Percentiles rank a stretch among this genome's conserved stretches.
These are phyloP conservation scores for Araneus ventricosus DNA, from an alignment of 1,140 invertebrate species.

Conservation along the genomic window DNA sequence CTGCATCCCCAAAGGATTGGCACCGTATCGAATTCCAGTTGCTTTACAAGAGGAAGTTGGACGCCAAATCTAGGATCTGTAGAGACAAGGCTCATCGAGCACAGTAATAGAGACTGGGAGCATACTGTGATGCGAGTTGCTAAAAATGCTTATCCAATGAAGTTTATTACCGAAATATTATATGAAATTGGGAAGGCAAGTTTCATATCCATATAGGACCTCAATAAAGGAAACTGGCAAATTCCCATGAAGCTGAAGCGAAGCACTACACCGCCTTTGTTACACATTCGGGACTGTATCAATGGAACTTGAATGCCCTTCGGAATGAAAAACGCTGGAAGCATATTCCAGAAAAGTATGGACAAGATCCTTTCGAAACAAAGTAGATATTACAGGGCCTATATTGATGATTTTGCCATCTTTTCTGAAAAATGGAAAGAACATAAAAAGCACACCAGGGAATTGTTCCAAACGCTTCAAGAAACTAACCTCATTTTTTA, in stretches of 20 bases:
- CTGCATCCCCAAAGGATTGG: not conserved
- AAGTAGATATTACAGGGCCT: not conserved
- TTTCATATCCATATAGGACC: conserved; percentile 81
- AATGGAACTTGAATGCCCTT: conserved; percentile 30
- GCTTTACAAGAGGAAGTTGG: not conserved
- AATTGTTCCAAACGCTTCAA: conserved; percentile 19
- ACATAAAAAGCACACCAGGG: not conserved
- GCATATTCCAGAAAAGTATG: not conserved
- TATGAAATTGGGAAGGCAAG: conserved; percentile 78
- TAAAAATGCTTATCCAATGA: conserved; percentile 82
- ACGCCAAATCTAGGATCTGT: not conserved
- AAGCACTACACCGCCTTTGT: conserved; percentile 80
- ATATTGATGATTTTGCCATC: not conserved
- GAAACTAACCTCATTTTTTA: not conserved
- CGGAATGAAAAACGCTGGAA: not conserved
- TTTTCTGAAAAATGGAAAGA: not conserved
- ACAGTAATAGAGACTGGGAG: not conserved
- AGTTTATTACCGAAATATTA: conserved; percentile 79
- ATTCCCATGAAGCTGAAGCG: conserved; percentile 78
- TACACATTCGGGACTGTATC: not conserved
- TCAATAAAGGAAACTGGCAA: conserved; percentile 81
- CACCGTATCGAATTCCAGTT: not conserved
- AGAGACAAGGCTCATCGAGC: not conserved
- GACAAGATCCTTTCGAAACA: not conserved
- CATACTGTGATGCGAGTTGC: conserved; percentile 80